Conservation (phyloP, 1,140 invertebrate genomes). For the Leptoteleia sp. region DNA sequence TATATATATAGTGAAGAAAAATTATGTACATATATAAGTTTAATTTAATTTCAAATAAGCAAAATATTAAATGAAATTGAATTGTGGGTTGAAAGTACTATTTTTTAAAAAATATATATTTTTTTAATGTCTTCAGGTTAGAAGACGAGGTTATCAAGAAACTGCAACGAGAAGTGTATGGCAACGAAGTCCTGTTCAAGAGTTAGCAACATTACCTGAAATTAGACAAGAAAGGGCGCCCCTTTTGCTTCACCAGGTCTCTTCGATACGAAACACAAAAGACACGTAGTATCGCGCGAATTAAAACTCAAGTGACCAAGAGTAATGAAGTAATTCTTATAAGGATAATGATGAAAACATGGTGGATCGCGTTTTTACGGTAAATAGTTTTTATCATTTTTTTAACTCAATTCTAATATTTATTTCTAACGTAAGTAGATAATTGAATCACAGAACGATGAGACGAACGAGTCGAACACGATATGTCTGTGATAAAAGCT, state of each 20-base stretch:
- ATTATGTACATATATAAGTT: too few species aligned
- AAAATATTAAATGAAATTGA: too few species aligned
- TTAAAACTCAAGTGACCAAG: constrained; percentile 22
- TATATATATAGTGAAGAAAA: too few species aligned
- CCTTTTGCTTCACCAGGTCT: constrained; percentile 76
- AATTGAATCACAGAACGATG: constrained; percentile 35
- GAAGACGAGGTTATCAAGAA: constrained; percentile 76
- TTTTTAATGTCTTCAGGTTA: too few species aligned
- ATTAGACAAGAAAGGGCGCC: constrained; percentile 77
- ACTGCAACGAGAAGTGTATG: constrained; percentile 75
- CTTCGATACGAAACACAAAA: constrained; percentile 71
- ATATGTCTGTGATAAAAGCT: constrained; percentile 61
- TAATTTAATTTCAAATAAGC: too few species aligned
- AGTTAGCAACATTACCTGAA: constrained; percentile 77
- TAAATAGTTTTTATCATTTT: constrained; percentile 38
- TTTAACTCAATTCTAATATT: constrained; percentile 52
- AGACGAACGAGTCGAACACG: constrained; percentile 31
- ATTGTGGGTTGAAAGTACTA: too few species aligned
- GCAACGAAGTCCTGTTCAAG: constrained; percentile 78
- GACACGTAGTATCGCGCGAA: constrained; percentile 48
- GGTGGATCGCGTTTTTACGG: constrained; percentile 32
- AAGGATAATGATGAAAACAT: too few species aligned
- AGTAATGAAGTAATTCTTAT: too few species aligned
- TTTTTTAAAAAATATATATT: too few species aligned
- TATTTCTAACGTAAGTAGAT: constrained; percentile 50